Base-by-base conservation (phyloP, 2,888 invertebrate species). In the Ectemnius cavifrons region DNA sequence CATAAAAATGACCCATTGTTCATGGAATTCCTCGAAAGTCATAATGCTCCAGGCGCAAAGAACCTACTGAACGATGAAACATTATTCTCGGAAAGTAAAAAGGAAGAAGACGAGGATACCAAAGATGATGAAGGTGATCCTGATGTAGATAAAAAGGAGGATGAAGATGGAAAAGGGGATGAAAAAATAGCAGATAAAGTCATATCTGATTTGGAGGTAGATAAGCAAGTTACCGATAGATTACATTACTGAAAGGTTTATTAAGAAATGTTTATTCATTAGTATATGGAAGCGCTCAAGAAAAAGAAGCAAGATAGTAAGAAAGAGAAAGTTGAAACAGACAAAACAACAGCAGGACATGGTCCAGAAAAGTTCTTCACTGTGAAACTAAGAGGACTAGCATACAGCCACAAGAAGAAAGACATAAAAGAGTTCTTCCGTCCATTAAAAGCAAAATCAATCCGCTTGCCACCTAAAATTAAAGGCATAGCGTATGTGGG, bases 401-500 rank as follows among this genome's bases (percentile, higher is more conserved):
- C 96, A 2, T 95, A 94, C 80, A 95, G 94, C 86, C 94, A 94
- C 60, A 96, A 95, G 90, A 96, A 98, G 86, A 95, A 95, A 89
- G 95, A 97, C 79, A 92, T 98, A 2, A 95, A 96, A 87, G 94
- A 95, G 79, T 98, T 98, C 88, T 97, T 98, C 83, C 94, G 94
- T 84, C 97, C 97, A 0, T 86, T 96, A 5, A 95, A 95, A 79
- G 94, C 96, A 1, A 95, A 93, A 87, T 95, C 96, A 3, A 95
- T 98, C 69, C 92, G 97, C 75, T 91, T 97, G 58, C 97, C 97
- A 0, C 93, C 91, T 73, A 94, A 95, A 82, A 92, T 95, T 1
- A 94, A 95, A 87, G 97, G 97, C 5, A 95, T 98, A 85, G 98
- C 97, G 56, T 98, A 95, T 92, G 95, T 97, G n/a, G 97, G 97